phyloP scores from a whole-genome alignment of 37 sponge, comb jelly and placozoan genomes.

The Ianthella basta region DNA sequence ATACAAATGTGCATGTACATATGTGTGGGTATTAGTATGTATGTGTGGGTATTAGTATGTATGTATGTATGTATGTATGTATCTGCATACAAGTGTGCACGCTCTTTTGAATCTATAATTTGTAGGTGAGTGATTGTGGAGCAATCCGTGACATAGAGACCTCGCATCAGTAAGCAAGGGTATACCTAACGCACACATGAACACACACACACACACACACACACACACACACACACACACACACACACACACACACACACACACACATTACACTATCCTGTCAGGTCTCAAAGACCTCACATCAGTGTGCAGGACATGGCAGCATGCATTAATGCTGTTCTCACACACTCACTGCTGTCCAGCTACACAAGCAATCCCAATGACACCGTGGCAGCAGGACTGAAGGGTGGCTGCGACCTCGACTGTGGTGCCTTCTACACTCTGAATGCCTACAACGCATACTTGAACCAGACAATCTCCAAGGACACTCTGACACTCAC shows the following conservation, averaged over 20 bases:
- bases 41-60: no score
- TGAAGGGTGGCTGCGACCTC: constrained; percentile 78
- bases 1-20: no score
- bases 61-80: constrained; percentile 2
- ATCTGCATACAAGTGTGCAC: background rate
- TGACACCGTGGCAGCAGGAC: constrained; percentile 53
- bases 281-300: no score
- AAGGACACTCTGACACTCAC: constrained; percentile 57
- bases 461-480: constrained; percentile 59
- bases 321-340: background rate
- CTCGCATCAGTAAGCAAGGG: constrained; percentile 63
- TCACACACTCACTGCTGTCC: background rate
- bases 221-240: no score
- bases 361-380: constrained; percentile 65
- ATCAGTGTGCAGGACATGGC: no score
- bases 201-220: no score
- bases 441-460: constrained; percentile 54
- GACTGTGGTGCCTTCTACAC: constrained; percentile 82
- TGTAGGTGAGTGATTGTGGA: constrained; percentile 85
- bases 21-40: no score
- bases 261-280: no score
- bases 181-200: background rate
- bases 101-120: no score
- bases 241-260: background rate
- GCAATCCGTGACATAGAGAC: constrained; percentile 61